Evolutionary conservation across 2,113 vertebrate species (phyloP).

Genomic region (Coturnix japonica): DNA sequence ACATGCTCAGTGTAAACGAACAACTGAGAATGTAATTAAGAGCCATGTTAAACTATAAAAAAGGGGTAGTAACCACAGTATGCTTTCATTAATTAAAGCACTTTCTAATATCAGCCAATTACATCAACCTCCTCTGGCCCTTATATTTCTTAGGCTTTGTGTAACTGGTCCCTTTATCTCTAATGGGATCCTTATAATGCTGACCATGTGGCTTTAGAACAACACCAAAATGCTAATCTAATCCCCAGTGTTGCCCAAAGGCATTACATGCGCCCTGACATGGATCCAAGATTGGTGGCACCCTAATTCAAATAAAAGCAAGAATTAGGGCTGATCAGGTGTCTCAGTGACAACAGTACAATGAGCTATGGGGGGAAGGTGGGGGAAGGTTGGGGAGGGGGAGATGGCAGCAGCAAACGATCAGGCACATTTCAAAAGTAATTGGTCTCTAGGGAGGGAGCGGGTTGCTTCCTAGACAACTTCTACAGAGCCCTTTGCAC

Average conservation of each 20-base stretch:
- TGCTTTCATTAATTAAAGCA: constrained; percentile 75
- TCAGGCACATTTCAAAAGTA: constrained; percentile 79
- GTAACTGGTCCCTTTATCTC: constrained; percentile 72
- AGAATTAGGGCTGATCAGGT: constrained; percentile 78
- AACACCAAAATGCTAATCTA: constrained; percentile 83
- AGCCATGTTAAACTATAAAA: constrained; percentile 67
- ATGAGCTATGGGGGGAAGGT: constrained; percentile 45
- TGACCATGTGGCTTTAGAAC: constrained; percentile 80
- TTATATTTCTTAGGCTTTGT: constrained; percentile 74
- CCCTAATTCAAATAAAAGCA: constrained; percentile 81
- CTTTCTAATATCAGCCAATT: constrained; percentile 70
- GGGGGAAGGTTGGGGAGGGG: constrained; percentile 41
- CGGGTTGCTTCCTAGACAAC: constrained; percentile 73
- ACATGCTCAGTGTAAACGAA: constrained; percentile 63
- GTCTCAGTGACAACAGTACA: constrained; percentile 73
- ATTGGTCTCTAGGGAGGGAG: constrained; percentile 79
- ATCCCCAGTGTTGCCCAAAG: constrained; percentile 79
- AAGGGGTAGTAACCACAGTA: constrained; percentile 62
- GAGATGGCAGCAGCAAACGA: constrained; percentile 62
- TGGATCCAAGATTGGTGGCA: constrained; percentile 72
- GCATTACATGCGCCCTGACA: constrained; percentile 72
- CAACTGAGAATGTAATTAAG: constrained; percentile 67
- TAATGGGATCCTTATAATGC: constrained; percentile 77
- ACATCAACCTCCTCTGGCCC: constrained; percentile 69
- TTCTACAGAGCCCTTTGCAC: constrained; percentile 77